phyloP scores from a whole-genome alignment of 2,113 vertebrate genomes.

The Oceanites oceanicus region DNA sequence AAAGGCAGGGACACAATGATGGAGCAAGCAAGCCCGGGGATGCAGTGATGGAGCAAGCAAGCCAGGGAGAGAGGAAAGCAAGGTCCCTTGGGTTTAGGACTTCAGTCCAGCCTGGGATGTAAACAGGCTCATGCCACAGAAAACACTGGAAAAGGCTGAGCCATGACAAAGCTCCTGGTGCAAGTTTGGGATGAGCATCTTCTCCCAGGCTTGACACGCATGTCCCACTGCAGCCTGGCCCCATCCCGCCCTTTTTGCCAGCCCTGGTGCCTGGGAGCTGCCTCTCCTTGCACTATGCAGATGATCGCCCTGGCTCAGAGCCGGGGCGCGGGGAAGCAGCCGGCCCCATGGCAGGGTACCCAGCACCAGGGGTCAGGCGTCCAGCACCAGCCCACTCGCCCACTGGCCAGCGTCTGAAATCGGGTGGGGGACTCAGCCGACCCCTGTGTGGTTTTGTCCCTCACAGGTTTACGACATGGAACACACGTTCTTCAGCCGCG shows the following conservation, averaged over 20 bases:
- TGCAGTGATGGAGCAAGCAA: background rate
- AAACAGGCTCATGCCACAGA: background rate
- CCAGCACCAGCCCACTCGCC: background rate
- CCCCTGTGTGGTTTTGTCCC: background rate
- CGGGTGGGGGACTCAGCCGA: background rate
- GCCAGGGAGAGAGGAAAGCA: background rate
- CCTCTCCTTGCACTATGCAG: background rate
- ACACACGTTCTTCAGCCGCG: constrained; percentile 86
- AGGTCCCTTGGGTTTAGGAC: background rate
- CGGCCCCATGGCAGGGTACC: rapidly evolving
- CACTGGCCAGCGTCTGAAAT: rapidly evolving
- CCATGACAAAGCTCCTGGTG: background rate
- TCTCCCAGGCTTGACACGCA: background rate
- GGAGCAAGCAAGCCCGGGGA: background rate
- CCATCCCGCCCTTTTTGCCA: background rate
- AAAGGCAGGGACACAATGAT: background rate
- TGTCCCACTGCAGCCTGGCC: rapidly evolving
- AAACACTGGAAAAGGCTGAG: background rate
- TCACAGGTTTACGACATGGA: constrained; percentile 87
- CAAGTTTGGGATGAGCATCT: background rate
- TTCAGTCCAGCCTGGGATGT: background rate
- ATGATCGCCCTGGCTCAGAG: background rate
- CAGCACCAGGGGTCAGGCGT: background rate
- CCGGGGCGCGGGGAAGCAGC: rapidly evolving
- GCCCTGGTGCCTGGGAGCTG: background rate